phyloP scores from a whole-genome alignment of 2,113 vertebrate species.

The Cinclus cinclus region DNA sequence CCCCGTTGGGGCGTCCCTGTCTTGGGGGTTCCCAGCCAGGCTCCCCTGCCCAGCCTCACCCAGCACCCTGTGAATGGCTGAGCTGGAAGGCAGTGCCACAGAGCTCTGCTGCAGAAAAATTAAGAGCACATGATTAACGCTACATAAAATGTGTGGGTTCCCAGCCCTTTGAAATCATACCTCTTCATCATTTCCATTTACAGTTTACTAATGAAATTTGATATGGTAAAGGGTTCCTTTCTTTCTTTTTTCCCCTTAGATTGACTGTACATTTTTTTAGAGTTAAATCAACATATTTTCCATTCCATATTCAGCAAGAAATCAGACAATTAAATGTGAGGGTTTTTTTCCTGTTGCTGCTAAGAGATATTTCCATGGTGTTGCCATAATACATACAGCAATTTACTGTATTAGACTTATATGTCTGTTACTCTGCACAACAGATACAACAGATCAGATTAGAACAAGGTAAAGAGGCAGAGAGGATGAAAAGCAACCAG shows the following conservation, averaged over 20 bases:
- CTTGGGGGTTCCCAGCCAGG: fast-evolving
- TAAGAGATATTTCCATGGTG: constrained; percentile 57
- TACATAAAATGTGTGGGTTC: constrained; percentile 48
- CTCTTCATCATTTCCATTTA: constrained; percentile 72
- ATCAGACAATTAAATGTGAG: constrained; percentile 69
- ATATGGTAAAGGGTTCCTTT: constrained; percentile 57
- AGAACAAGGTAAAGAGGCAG: constrained; percentile 11
- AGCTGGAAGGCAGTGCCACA: neutral
- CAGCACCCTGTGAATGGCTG: neutral
- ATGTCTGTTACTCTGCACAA: constrained; percentile 17
- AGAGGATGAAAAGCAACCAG: neutral
- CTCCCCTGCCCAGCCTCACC: fast-evolving
- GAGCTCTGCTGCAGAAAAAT: constrained; percentile 44
- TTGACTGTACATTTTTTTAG: constrained; percentile 69
- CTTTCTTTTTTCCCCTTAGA: constrained; percentile 22
- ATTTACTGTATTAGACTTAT: constrained; percentile 42
- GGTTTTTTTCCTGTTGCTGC: neutral
- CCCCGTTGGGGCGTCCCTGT: neutral
- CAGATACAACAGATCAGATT: constrained; percentile 16
- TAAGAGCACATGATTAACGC: constrained; percentile 68
- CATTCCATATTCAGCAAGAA: constrained; percentile 73
- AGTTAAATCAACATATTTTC: constrained; percentile 76
- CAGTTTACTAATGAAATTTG: constrained; percentile 79
- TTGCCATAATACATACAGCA: constrained; percentile 30
- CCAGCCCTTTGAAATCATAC: constrained; percentile 67